A percentile compares a stretch with the other conserved stretches of the same genome.
phyloP scores from a whole-genome alignment of 2,888 invertebrate genomes.

The Nymphalis urticae region DNA sequence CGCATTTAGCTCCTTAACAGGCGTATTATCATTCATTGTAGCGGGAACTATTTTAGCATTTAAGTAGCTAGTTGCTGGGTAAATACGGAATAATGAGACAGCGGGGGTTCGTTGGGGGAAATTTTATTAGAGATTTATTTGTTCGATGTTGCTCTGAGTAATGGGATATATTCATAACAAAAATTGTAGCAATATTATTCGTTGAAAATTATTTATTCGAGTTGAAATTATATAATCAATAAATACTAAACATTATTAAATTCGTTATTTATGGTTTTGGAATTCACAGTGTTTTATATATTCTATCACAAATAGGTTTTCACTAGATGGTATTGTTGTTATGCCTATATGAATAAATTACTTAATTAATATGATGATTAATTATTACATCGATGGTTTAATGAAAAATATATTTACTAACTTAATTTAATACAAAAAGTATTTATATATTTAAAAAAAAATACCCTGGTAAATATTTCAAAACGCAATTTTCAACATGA shows the following conservation, averaged over 20 bases:
- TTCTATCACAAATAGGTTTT: too few species aligned
- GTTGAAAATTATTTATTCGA: not conserved
- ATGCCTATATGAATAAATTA: too few species aligned
- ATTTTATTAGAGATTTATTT: conserved; percentile 22
- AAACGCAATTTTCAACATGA: too few species aligned
- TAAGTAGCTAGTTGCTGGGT: conserved; percentile 16
- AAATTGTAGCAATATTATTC: not conserved
- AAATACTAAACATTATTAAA: not conserved
- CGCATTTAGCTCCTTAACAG: conserved; percentile 7
- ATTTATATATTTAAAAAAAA: too few species aligned
- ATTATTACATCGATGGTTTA: too few species aligned
- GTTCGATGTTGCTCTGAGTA: not conserved
- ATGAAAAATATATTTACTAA: too few species aligned
- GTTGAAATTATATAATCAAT: not conserved
- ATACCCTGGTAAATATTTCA: too few species aligned
- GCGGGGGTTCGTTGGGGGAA: conserved; percentile 26
- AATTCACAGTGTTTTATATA: too few species aligned
- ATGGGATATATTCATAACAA: conserved; percentile 17
- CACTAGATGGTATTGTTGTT: too few species aligned
- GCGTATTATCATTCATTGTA: conserved; percentile 3
- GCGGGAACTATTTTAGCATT: conserved; percentile 17
- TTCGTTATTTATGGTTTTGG: too few species aligned
- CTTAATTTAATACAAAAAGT: too few species aligned
- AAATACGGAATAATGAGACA: conserved; percentile 26
- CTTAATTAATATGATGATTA: too few species aligned